Percentiles rank a stretch among this genome's conserved stretches.
Evolutionary conservation across 2,888 invertebrate species (phyloP).

Genomic region (Latheticus oryzae): DNA sequence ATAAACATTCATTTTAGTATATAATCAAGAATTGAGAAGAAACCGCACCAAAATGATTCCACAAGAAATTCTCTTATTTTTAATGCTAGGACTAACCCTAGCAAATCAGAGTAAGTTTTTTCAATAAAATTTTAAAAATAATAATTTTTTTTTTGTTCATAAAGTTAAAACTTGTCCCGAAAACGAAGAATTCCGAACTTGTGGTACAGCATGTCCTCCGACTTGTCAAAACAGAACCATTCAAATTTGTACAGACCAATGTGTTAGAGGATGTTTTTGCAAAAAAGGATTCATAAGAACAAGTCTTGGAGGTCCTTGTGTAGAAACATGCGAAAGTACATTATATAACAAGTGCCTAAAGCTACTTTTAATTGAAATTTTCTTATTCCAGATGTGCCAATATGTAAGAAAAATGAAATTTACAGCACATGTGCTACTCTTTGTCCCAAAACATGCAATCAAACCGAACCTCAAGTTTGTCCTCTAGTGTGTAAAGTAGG

Average conservation of each 20-base stretch:
- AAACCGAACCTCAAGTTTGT: background rate
- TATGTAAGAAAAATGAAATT: slow-evolving; percentile 3
- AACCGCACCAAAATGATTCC: no score
- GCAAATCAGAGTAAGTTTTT: background rate
- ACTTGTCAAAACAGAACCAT: slow-evolving; percentile 35
- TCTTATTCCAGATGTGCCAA: background rate
- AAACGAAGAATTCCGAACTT: slow-evolving; percentile 39
- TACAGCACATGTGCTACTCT: background rate
- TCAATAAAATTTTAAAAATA: background rate
- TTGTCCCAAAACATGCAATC: slow-evolving; percentile 6
- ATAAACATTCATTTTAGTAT: no score
- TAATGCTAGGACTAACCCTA: background rate
- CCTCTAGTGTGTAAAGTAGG: slow-evolving; percentile 3
- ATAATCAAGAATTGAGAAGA: no score
- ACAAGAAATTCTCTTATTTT: no score
- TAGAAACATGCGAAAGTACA: slow-evolving; percentile 10
- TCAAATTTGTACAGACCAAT: slow-evolving; percentile 37
- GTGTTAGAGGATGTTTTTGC: slow-evolving; percentile 37
- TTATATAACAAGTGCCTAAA: no score
- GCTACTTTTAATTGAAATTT: background rate
- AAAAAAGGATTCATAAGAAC: slow-evolving; percentile 16
- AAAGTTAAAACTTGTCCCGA: slow-evolving; percentile 16
- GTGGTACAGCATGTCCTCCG: slow-evolving; percentile 42
- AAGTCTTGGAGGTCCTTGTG: background rate
- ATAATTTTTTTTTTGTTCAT: background rate